These are phyloP conservation scores for Phallusia fumigata DNA, from an alignment of 23 tunicate species.

Conservation along the genomic window DNA sequence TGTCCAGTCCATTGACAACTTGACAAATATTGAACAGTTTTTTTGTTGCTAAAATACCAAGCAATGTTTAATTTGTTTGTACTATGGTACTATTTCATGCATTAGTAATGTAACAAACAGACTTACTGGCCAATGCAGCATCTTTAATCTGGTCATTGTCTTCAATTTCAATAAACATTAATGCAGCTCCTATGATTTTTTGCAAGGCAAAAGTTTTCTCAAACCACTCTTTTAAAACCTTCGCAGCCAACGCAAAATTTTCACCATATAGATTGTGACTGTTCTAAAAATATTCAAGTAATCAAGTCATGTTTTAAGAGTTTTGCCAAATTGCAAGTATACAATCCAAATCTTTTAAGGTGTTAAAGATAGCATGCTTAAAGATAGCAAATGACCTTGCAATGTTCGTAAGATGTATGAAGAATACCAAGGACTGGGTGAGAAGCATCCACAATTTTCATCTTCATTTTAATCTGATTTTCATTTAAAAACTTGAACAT, in stretches of 20 bases:
- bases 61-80: neutral
- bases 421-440: neutral
- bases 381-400: neutral
- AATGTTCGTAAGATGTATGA: neutral
- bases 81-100: neutral
- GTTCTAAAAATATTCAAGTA: neutral
- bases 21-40: neutral
- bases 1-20: neutral
- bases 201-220: constrained; percentile 4
- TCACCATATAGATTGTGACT: neutral
- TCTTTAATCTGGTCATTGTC: no score
- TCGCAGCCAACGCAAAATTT: neutral
- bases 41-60: neutral
- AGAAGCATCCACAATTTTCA: neutral
- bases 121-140: no score
- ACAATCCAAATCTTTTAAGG: neutral
- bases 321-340: neutral
- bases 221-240: neutral
- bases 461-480: neutral
- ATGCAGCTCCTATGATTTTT: neutral
- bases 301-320: neutral
- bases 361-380: no score
- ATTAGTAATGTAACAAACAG: no score
- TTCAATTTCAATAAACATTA: neutral
- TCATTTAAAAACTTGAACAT: neutral